Evolutionary conservation across 2,113 vertebrate genomes (phyloP), one percentile per base, ranked within the genome.

Genomic region (Cyanoramphus novaezelandiae): DNA sequence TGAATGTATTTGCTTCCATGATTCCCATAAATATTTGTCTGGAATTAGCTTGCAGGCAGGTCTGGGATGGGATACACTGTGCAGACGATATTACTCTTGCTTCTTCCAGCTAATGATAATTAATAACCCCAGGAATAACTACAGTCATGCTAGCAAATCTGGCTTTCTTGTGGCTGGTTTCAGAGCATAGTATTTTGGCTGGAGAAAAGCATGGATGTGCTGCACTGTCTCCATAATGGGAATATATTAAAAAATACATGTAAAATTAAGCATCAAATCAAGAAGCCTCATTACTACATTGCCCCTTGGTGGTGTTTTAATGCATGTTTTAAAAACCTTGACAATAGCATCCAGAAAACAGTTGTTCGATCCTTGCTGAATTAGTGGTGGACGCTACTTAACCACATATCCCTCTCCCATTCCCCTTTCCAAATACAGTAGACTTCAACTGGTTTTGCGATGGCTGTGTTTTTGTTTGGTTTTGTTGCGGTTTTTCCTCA

Each of bases 381-480:
- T n/a, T 17, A 7, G 24, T 17, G 49, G 6, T 74, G 35, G 55
- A 13, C 1, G 4, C 47, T 63, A 18, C 78, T 33, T 37, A 47
- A 24, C 24, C 17, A 9, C 1, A 0, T 57, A 35, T 3, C 18
- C 17, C 28, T 28, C 27, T 44, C 11, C 16, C 31, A 9, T 52
- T 88, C 33, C 1, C 1, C 19, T 60, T 62, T 71, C 65, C 37
- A 37, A 2, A 41, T 33, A 29, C 7, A 10, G 59, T 27, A 50
- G 23, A 44, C 13, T 59, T 50, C 17, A 47, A 1, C 3, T 37
- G 28, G 1, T 46, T 63, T 59, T 13, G 81, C 0, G 10, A 20
- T 13, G 17, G 7, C 29, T 43, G 8, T 28, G 62, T 13, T 14
- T 39, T 74, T 16, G 52, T 43, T 60, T 13, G 67, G 59, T 25